Conservation (phyloP, 2,113 vertebrate genomes). For the Oncorhynchus clarkii region DNA sequence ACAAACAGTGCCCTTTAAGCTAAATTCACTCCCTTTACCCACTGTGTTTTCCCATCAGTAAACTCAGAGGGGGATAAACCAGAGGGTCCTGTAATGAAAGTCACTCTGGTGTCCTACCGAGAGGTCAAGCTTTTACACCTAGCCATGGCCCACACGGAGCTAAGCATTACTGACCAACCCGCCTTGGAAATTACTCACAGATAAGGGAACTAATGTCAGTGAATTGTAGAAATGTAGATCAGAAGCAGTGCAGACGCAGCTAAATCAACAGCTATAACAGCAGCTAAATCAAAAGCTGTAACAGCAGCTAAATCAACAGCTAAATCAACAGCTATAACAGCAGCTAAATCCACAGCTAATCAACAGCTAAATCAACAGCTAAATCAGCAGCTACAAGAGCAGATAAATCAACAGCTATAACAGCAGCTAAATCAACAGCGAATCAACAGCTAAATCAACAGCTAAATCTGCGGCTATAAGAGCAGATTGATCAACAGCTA, state of each 20-base stretch:
- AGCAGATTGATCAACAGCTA: rapidly evolving
- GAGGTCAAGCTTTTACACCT: slow-evolving; percentile 73
- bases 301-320: too few species aligned
- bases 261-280: neutral
- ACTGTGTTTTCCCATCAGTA: slow-evolving; percentile 44
- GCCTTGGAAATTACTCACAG: slow-evolving; percentile 64
- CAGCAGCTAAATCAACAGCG: too few species aligned
- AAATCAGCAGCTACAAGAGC: too few species aligned
- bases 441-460: too few species aligned
- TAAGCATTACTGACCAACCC: slow-evolving; percentile 39
- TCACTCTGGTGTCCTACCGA: slow-evolving; percentile 64
- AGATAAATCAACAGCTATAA: too few species aligned
- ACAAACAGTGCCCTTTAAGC: neutral
- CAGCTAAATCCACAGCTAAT: too few species aligned
- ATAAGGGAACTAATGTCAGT: slow-evolving; percentile 36
- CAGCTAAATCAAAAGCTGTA: too few species aligned
- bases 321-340: too few species aligned
- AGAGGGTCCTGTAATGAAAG: slow-evolving; percentile 64
- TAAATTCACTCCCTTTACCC: neutral
- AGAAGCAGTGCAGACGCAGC: too few species aligned
- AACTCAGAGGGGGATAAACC: slow-evolving; percentile 55
- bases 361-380: too few species aligned
- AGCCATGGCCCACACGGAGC: slow-evolving; percentile 59
- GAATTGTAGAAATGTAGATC: slow-evolving; percentile 52
- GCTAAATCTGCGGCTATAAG: too few species aligned